Base-by-base conservation (phyloP, 2,797 vertebrate species). In the Borostomias antarcticus region DNA sequence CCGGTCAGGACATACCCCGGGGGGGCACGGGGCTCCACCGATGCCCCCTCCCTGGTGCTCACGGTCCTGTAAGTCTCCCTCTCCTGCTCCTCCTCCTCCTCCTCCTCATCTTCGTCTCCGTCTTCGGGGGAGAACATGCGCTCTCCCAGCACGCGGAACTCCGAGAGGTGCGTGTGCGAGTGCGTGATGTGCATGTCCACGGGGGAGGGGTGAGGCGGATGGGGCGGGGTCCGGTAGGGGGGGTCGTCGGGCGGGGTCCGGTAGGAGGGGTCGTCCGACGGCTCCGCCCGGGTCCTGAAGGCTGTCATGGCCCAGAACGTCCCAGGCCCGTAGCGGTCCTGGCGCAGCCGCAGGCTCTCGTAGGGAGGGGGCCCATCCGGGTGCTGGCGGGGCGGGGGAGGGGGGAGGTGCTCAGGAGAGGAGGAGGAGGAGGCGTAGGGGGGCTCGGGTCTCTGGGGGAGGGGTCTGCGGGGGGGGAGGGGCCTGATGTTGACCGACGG, bases 311-410 rank as follows among this genome's bases (percentile, higher is more conserved):
- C 90, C 90, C 86, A 91, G 79, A 88, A 71, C 0, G 88, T 91
- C 74, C 92, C 89, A 59, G 93, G 92, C 73, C 91, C 85, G 77
- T 90, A 76, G 51, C 85, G 90, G 78, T 97, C 95, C 80, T 78
- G 89, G 83, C 94, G 92, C 11, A 91, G 92, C 65, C 88, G 90
- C 32, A 91, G 90, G 77, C 95, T 95, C 76, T 93, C 92, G 0
- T 89, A 94, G 70, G 88, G 94, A 80, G 89, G 94, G 68, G 90
- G 89, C 29, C 93, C 89, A 79, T 96, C 94, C 45, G 92, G 85
- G 52, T 98, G 94, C 56, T 89, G 80, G 85, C 85, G 90, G 87
- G 94, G 60, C 75, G 95, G 81, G 90, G 75, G 88, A 90, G 58
- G 28, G 88, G 78, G 0, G 91, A 64, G 91, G 5, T 45, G 40